phyloP scores from a whole-genome alignment of 1,140 invertebrate species.

The Hypsibius dujardini region DNA sequence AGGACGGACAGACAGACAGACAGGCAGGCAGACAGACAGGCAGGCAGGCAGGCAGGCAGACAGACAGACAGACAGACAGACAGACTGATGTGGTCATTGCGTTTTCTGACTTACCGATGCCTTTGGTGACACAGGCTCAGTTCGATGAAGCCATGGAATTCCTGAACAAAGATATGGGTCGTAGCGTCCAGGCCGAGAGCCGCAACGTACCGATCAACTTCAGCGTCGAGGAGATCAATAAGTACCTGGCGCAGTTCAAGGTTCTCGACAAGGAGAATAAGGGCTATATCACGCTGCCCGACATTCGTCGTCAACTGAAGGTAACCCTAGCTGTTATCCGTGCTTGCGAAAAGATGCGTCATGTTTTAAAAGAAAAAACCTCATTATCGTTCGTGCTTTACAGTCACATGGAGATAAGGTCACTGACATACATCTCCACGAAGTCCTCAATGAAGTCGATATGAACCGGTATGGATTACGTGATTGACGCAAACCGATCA shows the following conservation, averaged over 20 bases:
- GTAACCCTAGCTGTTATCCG: conserved; percentile 52
- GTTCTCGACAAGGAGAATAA: conserved; percentile 85
- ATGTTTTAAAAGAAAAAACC: too few relatives aligned
- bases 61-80: too few relatives aligned
- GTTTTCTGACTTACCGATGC: too few relatives aligned
- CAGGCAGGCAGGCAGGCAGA: too few relatives aligned
- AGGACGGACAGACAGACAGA: too few relatives aligned
- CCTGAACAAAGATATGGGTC: conserved; percentile 85
- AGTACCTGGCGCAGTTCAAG: conserved; percentile 84
- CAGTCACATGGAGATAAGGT: conserved; percentile 77
- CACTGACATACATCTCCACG: conserved; percentile 82
- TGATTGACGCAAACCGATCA: background rate
- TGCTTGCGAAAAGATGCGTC: conserved; percentile 50
- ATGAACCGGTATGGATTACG: conserved; percentile 48
- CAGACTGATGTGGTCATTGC: too few relatives aligned
- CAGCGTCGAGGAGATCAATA: conserved; percentile 77
- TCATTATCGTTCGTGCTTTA: conserved; percentile 5
- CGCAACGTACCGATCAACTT: conserved; percentile 77
- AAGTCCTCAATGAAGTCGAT: conserved; percentile 92
- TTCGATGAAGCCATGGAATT: conserved; percentile 59
- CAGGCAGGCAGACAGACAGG: too few relatives aligned
- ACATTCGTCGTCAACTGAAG: conserved; percentile 80
- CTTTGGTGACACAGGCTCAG: conserved; percentile 42
- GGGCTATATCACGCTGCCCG: conserved; percentile 92
- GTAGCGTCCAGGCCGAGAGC: conserved; percentile 69